These are phyloP conservation scores for Oreochromis aureus DNA, from an alignment of 2,113 vertebrate genomes.

Conservation along the genomic window DNA sequence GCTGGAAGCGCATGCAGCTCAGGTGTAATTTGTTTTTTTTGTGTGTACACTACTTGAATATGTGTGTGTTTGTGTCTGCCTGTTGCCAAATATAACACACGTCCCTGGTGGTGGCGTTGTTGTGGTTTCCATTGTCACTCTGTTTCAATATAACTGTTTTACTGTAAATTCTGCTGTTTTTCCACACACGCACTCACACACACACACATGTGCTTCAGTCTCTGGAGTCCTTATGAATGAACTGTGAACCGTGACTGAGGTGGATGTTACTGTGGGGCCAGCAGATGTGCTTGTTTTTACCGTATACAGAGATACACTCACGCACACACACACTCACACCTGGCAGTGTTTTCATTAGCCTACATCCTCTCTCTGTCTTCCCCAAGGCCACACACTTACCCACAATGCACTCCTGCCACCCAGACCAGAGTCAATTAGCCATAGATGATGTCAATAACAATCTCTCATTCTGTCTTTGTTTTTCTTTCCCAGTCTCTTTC, in stretches of 20 bases:
- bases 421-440: constrained; percentile 62
- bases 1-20: background rate
- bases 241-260: constrained; percentile 47
- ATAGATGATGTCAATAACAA: constrained; percentile 53
- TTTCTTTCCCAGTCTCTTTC: background rate
- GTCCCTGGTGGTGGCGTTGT: background rate
- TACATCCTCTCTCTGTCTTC: constrained; percentile 35
- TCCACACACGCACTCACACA: rapidly evolving
- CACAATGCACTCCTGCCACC: constrained; percentile 61
- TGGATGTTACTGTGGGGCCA: constrained; percentile 58
- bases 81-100: background rate
- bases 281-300: constrained; percentile 40
- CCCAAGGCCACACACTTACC: constrained; percentile 67
- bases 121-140: background rate
- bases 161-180: background rate
- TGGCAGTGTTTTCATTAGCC: constrained; percentile 63
- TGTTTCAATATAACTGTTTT: background rate
- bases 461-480: constrained; percentile 3
- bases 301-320: background rate
- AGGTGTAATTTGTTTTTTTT: background rate
- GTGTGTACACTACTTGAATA: background rate
- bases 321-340: constrained; percentile 24
- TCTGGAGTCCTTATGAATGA: constrained; percentile 37
- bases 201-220: background rate
- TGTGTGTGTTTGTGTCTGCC: background rate